Evolutionary conservation across 2,113 vertebrate genomes (phyloP).

Genomic region (Steatornis caripensis): DNA sequence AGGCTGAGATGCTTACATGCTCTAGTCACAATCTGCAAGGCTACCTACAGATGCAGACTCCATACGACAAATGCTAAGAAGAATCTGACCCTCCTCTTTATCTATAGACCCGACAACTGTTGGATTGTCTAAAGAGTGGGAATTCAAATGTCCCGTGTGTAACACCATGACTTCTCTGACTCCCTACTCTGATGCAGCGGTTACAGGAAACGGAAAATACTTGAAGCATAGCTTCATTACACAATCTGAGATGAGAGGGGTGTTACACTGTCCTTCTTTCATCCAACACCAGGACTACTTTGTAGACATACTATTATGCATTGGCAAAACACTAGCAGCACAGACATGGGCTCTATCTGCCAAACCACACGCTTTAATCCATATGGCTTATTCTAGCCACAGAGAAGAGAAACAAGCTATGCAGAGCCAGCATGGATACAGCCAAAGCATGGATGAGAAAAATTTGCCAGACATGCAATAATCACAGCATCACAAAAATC

Average conservation of each 20-base stretch:
- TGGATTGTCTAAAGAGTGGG: not conserved
- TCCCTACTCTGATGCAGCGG: not conserved
- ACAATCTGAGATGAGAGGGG: not conserved
- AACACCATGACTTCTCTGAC: not conserved
- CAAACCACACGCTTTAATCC: not conserved
- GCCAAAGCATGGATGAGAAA: not conserved
- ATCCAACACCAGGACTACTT: not conserved
- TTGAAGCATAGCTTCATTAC: not conserved
- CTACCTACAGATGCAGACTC: not conserved
- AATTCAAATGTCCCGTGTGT: not conserved
- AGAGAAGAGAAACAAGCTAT: not conserved
- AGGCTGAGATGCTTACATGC: not conserved
- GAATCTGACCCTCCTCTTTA: not conserved
- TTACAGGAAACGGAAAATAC: not conserved
- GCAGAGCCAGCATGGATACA: not conserved
- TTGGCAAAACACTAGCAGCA: not conserved
- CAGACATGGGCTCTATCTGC: not conserved
- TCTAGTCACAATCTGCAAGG: not conserved
- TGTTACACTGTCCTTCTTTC: not conserved
- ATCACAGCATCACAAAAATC: not conserved
- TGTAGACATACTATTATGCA: not conserved
- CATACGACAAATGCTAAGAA: not conserved
- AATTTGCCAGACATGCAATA: not conserved
- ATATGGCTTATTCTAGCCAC: not conserved
- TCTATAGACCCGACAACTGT: not conserved